Base-by-base conservation (phyloP, 2,113 vertebrate species). In the Probosciger aterrimus region DNA sequence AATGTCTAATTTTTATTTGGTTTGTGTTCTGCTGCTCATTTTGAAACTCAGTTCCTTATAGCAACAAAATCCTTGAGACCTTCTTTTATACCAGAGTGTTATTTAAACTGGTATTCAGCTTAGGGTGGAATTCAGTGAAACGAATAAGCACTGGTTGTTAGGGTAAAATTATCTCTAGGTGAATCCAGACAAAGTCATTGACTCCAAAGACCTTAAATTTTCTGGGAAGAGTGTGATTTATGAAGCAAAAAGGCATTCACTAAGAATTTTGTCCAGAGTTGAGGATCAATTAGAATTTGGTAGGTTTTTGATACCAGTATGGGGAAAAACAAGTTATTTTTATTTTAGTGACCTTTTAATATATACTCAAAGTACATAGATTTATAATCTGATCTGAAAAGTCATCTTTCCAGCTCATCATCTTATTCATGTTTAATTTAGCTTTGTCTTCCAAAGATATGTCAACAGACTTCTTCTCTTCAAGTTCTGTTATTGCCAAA, bases 291-390 rank as follows among this genome's bases (percentile, higher is more conserved):
- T 85, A 67, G 10, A 67, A 84, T 8, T 5, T 81, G 27, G 4
- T 74, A 81, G 24, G 52, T 91, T 20, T 43, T 30, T 55, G 13
- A 19, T 46, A 47, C 37, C 10, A 71, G 28, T 49, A n/a, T 9
- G 9, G 28, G 39, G 4, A 3, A 9, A 2, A 31, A 13, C 5
- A 50, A 22, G 17, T n/a, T 0, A 13, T 47, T 67, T 63, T 13
- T 57, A 4, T 57, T 71, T 49, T 16, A 64, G 17, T 0, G 0
- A 20, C 35, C 28, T 73, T 82, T 39, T 17, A 27, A 14, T 49
- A 23, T 27, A 17, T 67, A 31, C 5, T 62, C 3, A 25, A 49
- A 76, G 11, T 37, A 18, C 0, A 0, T n/a, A 49, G 41, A 57
- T 67, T n/a, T 67, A 20, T 75, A 28, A 35, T 20, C 18, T n/a